Evolutionary conservation across 1,140 invertebrate species (phyloP), one percentile per base, ranked within the genome.

Genomic region (Trichoplusia ni): DNA sequence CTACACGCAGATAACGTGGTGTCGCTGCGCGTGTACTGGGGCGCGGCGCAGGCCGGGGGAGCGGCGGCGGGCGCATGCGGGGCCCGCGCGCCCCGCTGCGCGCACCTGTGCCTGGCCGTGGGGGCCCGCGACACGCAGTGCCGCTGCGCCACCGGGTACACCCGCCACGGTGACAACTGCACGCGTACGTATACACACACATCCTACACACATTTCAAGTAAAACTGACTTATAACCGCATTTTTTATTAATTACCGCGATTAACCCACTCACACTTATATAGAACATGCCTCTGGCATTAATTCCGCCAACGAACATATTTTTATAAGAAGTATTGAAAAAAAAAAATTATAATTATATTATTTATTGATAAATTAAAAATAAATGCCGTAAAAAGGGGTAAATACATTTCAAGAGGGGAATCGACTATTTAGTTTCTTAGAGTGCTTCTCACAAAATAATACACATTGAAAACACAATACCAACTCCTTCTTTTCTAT

Each of bases 21-120:
- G 13, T 67, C 14, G 49, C 25, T 46, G 38, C 49, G 21, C 27
- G 92, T 99, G 2, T 99, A 99, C 87, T 99, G 98, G 95, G n/a
- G n/a, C n/a, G n/a, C 33, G 93, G 93, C 18, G 84, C 96, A 35
- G 95, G 86, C 3, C 79, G 92, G 38, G 94, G 95, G 86, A 79
- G 70, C n/a, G 65, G 87, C 88, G 35, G 91, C 23, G 61, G 63
- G 64, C 29, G 56, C 21, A 18, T 66, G 64, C 96, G 95, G 71
- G 98, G 99, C 87, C 94, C 95, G 0, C 93, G 94, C 71, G 93
- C 93, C 14, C 95, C 97, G 71, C 95, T 95, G 71, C 56, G 19
- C 46, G 37, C 44, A 47, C 23, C 96, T 99, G 59, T 98, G 99
- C 44, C 7, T 35, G 92, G 93, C 94, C 47, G 92, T 92, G 51